These are phyloP conservation scores for Cryptops parisi DNA, from an alignment of 2,888 invertebrate genomes.

Conservation along the genomic window DNA sequence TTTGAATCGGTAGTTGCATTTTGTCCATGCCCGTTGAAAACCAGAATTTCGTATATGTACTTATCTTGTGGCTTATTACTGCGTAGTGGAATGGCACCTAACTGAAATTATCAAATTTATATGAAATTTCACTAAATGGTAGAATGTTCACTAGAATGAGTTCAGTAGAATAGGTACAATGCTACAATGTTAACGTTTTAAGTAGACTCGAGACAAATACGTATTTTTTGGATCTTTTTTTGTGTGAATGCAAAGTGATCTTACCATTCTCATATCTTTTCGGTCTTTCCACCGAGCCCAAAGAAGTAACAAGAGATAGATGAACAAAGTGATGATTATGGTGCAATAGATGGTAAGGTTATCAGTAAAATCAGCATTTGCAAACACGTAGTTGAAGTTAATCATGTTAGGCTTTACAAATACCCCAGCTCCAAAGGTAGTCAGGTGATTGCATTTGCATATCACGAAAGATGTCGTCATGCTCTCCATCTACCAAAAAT, in stretches of 20 bases:
- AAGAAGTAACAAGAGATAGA: conserved; percentile 31
- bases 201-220: no score
- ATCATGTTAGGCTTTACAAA: conserved; percentile 35
- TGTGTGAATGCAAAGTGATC: no score
- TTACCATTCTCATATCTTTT: conserved; percentile 23
- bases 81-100: conserved; percentile 1
- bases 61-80: conserved; percentile 1
- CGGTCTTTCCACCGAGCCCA: conserved; percentile 34
- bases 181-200: no score
- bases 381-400: conserved; percentile 36
- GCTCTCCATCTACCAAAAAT: no score
- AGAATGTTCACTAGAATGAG: no score
- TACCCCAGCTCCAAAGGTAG: conserved; percentile 35
- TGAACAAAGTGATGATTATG: conserved; percentile 29
- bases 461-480: no score
- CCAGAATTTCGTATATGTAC: conserved; percentile 7
- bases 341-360: conserved; percentile 37
- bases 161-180: no score
- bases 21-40: conserved; percentile 1
- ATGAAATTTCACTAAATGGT: not conserved
- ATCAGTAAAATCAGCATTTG: conserved; percentile 32
- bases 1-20: conserved; percentile 1
- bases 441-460: conserved; percentile 28
- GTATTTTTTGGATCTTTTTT: no score
- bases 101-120: not conserved